phyloP scores from a whole-genome alignment of 2,113 vertebrate species.

The Toxotes jaculatrix region DNA sequence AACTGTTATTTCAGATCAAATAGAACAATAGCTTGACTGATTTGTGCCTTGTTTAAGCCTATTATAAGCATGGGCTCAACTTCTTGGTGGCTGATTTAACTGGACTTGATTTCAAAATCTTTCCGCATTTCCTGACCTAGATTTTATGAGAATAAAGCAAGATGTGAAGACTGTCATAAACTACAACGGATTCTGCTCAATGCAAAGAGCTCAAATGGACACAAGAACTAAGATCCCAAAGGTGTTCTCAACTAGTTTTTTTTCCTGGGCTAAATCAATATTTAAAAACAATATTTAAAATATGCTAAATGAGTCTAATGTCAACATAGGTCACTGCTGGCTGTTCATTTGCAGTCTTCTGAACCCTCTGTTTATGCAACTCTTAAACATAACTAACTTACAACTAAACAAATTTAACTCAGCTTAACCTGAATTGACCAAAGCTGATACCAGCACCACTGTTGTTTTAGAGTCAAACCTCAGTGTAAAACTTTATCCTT shows the following conservation, averaged over 20 bases:
- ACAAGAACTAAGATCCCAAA: neutral
- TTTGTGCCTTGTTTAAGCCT: neutral
- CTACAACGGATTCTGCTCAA: neutral
- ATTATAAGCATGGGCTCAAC: neutral
- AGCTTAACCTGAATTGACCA: too few species aligned
- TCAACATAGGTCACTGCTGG: too few species aligned
- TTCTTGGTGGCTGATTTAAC: neutral
- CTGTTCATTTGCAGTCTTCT: too few species aligned
- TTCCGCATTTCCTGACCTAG: constrained; percentile 6
- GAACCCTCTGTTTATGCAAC: too few species aligned
- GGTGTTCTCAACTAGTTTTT: neutral
- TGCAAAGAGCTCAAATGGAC: neutral
- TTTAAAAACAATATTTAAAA: too few species aligned
- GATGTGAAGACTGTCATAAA: neutral
- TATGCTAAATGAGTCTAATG: too few species aligned
- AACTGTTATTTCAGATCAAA: neutral
- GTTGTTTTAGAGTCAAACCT: neutral
- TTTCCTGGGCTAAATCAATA: neutral
- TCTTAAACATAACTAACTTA: too few species aligned
- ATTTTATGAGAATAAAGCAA: neutral
- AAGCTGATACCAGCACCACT: too few species aligned
- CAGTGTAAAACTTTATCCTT: too few species aligned
- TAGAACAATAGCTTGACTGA: neutral
- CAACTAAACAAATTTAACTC: too few species aligned
- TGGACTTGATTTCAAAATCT: neutral